A percentile compares a stretch with the other conserved stretches of the same genome.
phyloP scores from a whole-genome alignment of 2,797 vertebrate genomes.

The Triplophysa bombifrons region DNA sequence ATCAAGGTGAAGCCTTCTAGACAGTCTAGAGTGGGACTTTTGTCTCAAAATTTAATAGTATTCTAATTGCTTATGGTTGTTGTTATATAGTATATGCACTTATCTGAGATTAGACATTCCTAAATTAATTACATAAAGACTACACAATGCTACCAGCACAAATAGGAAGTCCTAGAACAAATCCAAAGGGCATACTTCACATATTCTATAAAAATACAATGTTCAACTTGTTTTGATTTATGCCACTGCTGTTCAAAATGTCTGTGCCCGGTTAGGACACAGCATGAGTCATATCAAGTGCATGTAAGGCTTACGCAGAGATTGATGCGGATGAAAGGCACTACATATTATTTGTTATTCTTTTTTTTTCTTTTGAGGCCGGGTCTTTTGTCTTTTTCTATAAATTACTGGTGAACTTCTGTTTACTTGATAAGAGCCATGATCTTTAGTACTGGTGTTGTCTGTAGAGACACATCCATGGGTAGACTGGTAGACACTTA shows the following conservation, averaged over 20 bases:
- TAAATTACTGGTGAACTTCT: too few relatives aligned
- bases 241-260: background rate
- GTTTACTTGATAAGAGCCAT: background rate
- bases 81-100: conserved; percentile 10
- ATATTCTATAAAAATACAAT: background rate
- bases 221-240: background rate
- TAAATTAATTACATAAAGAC: background rate
- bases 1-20: conserved; percentile 2
- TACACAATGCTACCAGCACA: background rate
- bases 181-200: background rate
- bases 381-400: too few relatives aligned
- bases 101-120: conserved; percentile 23
- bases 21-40: background rate
- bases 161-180: background rate
- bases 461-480: background rate
- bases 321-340: background rate
- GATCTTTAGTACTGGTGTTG: background rate
- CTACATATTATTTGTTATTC: background rate
- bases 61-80: conserved; percentile 5
- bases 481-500: too few relatives aligned
- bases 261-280: background rate
- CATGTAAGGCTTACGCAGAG: background rate
- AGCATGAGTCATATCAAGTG: background rate
- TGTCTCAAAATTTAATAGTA: background rate
- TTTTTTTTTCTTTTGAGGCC: too few relatives aligned